Conservation (phyloP, 2,797 vertebrate species). For the Kryptolebias ocellatus region DNA sequence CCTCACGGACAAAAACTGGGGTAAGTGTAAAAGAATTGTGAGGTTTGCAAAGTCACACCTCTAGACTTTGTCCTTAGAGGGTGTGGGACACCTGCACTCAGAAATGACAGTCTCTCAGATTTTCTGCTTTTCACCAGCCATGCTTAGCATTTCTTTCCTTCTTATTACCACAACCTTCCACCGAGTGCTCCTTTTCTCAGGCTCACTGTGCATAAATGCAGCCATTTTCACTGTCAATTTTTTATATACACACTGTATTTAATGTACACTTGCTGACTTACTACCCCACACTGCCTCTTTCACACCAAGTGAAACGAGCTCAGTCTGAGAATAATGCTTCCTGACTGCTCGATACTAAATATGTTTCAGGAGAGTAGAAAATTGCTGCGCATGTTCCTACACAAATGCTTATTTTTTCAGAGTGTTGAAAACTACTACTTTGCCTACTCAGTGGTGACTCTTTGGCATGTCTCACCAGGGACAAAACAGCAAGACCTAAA, state of each 20-base stretch:
- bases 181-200: conserved; percentile 41
- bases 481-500: conserved; percentile 60
- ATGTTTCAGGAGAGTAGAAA: conserved; percentile 55
- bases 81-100: conserved; percentile 36
- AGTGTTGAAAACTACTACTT: conserved; percentile 62
- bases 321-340: conserved; percentile 64
- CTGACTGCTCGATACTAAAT: conserved; percentile 65
- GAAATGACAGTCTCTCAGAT: conserved; percentile 27
- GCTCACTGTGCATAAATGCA: conserved; percentile 14
- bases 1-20: too few species aligned
- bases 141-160: conserved; percentile 16
- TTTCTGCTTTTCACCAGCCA: conserved; percentile 13
- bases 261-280: conserved; percentile 11
- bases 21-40: not conserved
- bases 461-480: conserved; percentile 60
- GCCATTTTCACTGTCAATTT: conserved; percentile 14
- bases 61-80: not conserved
- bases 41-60: not conserved
- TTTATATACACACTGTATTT: conserved; percentile 13
- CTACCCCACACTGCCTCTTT: conserved; percentile 17
- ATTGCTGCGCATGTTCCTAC: conserved; percentile 68
- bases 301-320: conserved; percentile 46
- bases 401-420: conserved; percentile 73
- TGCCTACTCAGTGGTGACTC: conserved; percentile 55
- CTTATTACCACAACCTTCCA: conserved; percentile 8